phyloP scores from a whole-genome alignment of 1,140 invertebrate species.

The Drosophila athabasca region DNA sequence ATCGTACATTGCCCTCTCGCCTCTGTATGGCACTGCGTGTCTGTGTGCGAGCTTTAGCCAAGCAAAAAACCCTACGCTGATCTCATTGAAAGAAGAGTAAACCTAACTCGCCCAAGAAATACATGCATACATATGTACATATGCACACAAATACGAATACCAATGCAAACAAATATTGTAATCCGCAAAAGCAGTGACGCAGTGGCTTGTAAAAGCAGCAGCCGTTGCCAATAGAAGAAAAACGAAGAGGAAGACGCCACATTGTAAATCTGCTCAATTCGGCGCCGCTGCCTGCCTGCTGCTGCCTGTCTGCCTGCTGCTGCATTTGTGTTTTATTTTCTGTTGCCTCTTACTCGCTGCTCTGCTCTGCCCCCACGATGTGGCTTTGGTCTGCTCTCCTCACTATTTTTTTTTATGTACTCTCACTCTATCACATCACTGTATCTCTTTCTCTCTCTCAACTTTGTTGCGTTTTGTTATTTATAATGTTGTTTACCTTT shows the following conservation, averaged over 20 bases:
- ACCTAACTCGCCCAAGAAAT: neutral
- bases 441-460: conserved; percentile 4
- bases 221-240: conserved; percentile 9
- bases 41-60: conserved; percentile 26
- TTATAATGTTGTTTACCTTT: conserved; percentile 78
- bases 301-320: conserved; percentile 31
- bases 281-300: conserved; percentile 23
- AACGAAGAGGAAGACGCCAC: too few species aligned
- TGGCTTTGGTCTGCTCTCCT: conserved; percentile 7
- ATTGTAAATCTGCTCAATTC: conserved; percentile 28
- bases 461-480: conserved; percentile 56
- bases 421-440: conserved; percentile 9
- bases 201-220: conserved; percentile 42
- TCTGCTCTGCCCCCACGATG: conserved; percentile 15
- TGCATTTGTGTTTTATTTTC: conserved; percentile 27
- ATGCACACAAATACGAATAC: conserved; percentile 14
- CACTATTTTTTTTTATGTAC: conserved; percentile 6
- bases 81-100: conserved; percentile 70
- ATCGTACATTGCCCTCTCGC: conserved; percentile 73
- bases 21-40: neutral
- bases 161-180: too few species aligned
- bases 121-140: too few species aligned
- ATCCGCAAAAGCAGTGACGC: conserved; percentile 41
- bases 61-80: conserved; percentile 59
- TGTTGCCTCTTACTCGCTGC: conserved; percentile 27